These are phyloP conservation scores for Panagrolaimus sp. DNA, from an alignment of 1,140 invertebrate genomes.

Conservation along the genomic window DNA sequence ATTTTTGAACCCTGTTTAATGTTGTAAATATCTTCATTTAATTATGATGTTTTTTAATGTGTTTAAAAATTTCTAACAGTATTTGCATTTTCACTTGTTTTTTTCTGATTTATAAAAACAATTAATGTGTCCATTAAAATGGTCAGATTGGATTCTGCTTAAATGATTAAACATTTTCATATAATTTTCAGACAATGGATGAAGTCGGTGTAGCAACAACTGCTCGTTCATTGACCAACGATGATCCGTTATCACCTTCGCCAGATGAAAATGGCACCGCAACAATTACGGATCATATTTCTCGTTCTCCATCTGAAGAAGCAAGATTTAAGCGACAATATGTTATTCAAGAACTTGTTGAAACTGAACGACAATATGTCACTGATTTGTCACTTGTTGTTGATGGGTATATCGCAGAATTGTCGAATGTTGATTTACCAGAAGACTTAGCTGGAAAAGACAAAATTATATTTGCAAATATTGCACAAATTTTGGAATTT, in stretches of 20 bases:
- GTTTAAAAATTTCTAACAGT: no score
- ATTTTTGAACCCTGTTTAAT: no score
- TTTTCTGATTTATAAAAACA: no score
- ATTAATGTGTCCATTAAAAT: no score
- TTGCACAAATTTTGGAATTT: conserved; percentile 96
- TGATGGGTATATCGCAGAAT: conserved; percentile 65
- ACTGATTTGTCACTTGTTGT: conserved; percentile 77
- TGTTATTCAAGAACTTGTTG: conserved; percentile 76
- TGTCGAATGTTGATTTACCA: conserved; percentile 65
- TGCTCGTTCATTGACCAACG: neutral
- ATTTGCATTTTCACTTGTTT: no score
- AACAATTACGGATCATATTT: neutral
- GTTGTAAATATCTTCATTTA: no score
- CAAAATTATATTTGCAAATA: conserved; percentile 96
- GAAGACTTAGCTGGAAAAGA: conserved; percentile 84
- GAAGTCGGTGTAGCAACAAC: neutral
- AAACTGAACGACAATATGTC: conserved; percentile 92
- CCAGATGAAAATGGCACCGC: neutral
- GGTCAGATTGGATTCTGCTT: no score
- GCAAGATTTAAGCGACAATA: conserved; percentile 11
- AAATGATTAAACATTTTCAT: neutral
- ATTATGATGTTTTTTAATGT: no score
- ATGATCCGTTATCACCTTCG: neutral
- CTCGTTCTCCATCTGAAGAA: neutral
- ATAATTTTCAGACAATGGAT: neutral